Percentiles rank a stretch among this genome's conserved stretches.
phyloP scores from a whole-genome alignment of 1,140 invertebrate genomes.

The Phthorimaea operculella region DNA sequence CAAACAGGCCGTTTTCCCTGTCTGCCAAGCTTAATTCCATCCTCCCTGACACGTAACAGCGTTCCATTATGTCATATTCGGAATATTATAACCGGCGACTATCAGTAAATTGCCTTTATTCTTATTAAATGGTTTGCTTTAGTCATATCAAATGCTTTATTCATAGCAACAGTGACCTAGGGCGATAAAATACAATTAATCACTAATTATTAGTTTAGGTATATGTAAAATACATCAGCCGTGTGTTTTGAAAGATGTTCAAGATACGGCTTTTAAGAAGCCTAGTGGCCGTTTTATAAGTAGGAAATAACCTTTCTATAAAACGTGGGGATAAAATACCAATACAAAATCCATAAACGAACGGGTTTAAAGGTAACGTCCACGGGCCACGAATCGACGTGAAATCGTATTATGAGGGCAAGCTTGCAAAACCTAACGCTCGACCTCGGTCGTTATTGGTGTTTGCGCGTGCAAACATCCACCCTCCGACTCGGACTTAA shows the following conservation, averaged over 20 bases:
- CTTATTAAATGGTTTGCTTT: conserved; percentile 19
- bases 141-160: no score
- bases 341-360: no score
- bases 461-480: conserved; percentile 36
- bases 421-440: conserved; percentile 10
- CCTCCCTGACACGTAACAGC: conserved; percentile 29
- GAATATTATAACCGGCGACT: conserved; percentile 31
- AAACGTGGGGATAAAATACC: no score
- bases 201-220: no score
- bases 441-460: conserved; percentile 33
- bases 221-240: no score
- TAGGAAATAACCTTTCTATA: no score
- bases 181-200: no score
- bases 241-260: no score
- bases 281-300: no score
- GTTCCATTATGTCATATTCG: conserved; percentile 33
- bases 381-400: conserved; percentile 4
- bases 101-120: conserved; percentile 29
- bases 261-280: no score
- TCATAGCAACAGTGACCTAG: no score
- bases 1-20: conserved; percentile 19
- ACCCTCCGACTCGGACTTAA: conserved; percentile 47
- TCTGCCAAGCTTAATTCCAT: conserved; percentile 22
- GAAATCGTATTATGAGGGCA: not conserved
- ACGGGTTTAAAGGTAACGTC: no score